These are phyloP conservation scores for Melanotus villosus DNA, from an alignment of 2,888 invertebrate genomes.

Conservation along the genomic window DNA sequence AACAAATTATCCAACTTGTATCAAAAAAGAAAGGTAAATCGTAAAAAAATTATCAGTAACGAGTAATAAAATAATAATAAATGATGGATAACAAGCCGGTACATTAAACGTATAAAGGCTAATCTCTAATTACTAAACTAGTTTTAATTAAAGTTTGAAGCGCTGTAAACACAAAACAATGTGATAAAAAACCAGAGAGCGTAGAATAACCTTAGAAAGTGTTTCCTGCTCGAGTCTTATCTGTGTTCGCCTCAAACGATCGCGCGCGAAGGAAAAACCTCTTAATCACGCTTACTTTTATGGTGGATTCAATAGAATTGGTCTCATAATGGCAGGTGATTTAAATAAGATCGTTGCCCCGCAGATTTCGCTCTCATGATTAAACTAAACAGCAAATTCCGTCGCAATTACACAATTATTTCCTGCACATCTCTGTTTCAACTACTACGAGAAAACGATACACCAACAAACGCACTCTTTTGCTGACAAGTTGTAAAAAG, in stretches of 20 bases:
- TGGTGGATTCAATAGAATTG: slow-evolving; percentile 45
- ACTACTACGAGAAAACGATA: not conserved
- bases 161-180: slow-evolving; percentile 33
- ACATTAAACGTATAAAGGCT: slow-evolving; percentile 11
- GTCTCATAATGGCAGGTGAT: slow-evolving; percentile 43
- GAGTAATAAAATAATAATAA: not conserved
- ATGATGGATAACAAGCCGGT: not conserved
- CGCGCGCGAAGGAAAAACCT: slow-evolving; percentile 47
- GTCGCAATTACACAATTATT: slow-evolving; percentile 41
- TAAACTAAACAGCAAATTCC: slow-evolving; percentile 22
- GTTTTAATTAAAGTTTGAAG: slow-evolving; percentile 30
- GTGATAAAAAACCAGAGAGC: slow-evolving; percentile 47
- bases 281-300: slow-evolving; percentile 50
- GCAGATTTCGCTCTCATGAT: slow-evolving; percentile 41
- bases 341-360: slow-evolving; percentile 50
- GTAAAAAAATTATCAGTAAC: too few relatives aligned
- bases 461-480: not conserved
- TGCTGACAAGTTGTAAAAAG: not conserved
- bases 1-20: too few relatives aligned
- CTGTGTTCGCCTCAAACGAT: slow-evolving; percentile 40
- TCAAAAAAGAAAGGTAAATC: too few relatives aligned
- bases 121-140: slow-evolving; percentile 26
- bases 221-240: slow-evolving; percentile 48
- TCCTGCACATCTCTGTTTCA: slow-evolving; percentile 7
- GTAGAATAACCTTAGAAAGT: slow-evolving; percentile 51